A percentile compares a stretch with the other conserved stretches of the same genome.
Evolutionary conservation across 1,140 invertebrate species (phyloP).

Genomic region (Chionoecetes opilio): DNA sequence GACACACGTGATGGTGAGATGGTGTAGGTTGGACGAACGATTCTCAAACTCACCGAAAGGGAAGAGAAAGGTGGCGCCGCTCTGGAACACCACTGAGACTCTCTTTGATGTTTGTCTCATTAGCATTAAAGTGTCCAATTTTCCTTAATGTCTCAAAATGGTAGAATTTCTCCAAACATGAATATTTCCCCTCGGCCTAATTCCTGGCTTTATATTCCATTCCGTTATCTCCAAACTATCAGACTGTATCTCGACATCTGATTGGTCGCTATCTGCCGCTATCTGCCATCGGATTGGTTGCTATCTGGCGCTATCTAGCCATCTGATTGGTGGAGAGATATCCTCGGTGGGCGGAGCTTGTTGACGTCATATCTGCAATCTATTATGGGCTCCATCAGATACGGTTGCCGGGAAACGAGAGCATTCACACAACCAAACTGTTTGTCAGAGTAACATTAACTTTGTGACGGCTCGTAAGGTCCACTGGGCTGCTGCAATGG

Average conservation of each 20-base stretch:
- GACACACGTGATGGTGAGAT: no score
- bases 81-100: conserved; percentile 65
- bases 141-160: conserved; percentile 75
- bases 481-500: conserved; percentile 75
- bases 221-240: conserved; percentile 78
- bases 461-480: conserved; percentile 80
- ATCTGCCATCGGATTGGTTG: conserved; percentile 81
- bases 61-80: conserved; percentile 52
- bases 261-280: conserved; percentile 81
- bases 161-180: conserved; percentile 73
- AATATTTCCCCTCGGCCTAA: conserved; percentile 78
- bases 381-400: conserved; percentile 81
- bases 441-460: conserved; percentile 81
- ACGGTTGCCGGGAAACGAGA: conserved; percentile 80
- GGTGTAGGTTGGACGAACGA: background rate
- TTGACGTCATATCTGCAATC: conserved; percentile 81
- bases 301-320: conserved; percentile 80
- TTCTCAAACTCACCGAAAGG: conserved; percentile 12
- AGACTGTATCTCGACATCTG: conserved; percentile 78
- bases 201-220: conserved; percentile 75
- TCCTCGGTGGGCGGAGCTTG: conserved; percentile 76
- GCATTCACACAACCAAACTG: conserved; percentile 81
- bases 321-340: conserved; percentile 81
- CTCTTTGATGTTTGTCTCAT: conserved; percentile 78
- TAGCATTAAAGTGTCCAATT: conserved; percentile 79